Evolutionary conservation across 2,797 vertebrate genomes (phyloP).

Genomic region (Ptychadena robeensis): DNA sequence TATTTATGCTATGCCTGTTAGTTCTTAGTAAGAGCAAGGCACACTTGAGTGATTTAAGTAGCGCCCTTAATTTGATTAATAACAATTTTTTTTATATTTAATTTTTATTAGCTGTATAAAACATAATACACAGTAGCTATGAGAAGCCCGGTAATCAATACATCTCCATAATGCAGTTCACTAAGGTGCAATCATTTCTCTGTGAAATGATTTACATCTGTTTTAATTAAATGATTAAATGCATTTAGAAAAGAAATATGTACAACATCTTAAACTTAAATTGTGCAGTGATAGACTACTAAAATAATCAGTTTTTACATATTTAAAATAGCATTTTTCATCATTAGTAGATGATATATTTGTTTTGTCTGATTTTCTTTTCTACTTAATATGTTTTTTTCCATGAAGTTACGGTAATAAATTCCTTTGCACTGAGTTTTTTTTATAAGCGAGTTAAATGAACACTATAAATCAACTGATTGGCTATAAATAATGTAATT

Average conservation of each 20-base stretch:
- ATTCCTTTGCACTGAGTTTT: too few species aligned
- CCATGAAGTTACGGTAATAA: too few species aligned
- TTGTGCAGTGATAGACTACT: background rate
- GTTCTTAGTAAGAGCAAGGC: background rate
- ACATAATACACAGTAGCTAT: background rate
- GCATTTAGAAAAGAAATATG: background rate
- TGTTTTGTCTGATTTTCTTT: background rate
- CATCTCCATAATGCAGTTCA: background rate
- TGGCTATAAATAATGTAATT: too few species aligned
- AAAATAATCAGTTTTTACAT: background rate
- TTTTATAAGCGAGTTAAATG: too few species aligned
- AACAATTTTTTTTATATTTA: background rate
- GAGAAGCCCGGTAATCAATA: background rate
- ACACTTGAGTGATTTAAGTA: conserved; percentile 3
- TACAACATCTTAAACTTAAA: background rate
- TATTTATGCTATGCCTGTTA: conserved; percentile 4
- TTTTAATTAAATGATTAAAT: background rate
- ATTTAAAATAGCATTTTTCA: background rate
- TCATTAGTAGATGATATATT: background rate
- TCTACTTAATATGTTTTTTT: background rate
- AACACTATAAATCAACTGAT: too few species aligned
- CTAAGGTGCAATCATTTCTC: background rate
- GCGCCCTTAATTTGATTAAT: background rate
- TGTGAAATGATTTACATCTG: background rate
- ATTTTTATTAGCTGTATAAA: background rate